These are phyloP conservation scores for Elachura formosa DNA, from an alignment of 2,113 vertebrate genomes.

Conservation along the genomic window DNA sequence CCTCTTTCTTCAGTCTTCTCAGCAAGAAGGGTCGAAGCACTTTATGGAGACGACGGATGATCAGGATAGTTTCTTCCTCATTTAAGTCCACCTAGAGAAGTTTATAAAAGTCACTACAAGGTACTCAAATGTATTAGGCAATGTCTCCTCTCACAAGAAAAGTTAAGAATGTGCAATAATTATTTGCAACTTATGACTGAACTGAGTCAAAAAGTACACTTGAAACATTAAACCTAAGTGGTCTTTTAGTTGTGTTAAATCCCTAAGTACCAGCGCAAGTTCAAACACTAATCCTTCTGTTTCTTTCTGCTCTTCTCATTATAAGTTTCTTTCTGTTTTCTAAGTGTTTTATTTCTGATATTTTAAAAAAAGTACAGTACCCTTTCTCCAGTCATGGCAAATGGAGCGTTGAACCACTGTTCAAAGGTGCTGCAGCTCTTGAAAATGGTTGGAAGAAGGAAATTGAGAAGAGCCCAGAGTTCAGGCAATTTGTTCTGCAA, in stretches of 20 bases:
- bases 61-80: conserved; percentile 97
- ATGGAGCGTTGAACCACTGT: conserved; percentile 98
- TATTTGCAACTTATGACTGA: background rate
- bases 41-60: conserved; percentile 95
- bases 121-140: background rate
- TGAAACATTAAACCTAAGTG: background rate
- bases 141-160: background rate
- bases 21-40: conserved; percentile 93
- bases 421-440: conserved; percentile 99
- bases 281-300: background rate
- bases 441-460: conserved; percentile 96
- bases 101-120: background rate
- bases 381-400: conserved; percentile 98
- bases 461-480: conserved; percentile 97
- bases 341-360: background rate
- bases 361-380: conserved; percentile 61
- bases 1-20: conserved; percentile 94
- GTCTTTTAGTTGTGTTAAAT: background rate
- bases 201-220: background rate
- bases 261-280: background rate
- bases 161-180: background rate
- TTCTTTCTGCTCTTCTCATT: too few relatives aligned
- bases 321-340: background rate
- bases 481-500: conserved; percentile 96
- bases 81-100: conserved; percentile 89